A percentile compares a stretch with the other conserved stretches of the same genome.
Evolutionary conservation across 2,888 invertebrate genomes (phyloP).

Genomic region (Folsomia manolachei): DNA sequence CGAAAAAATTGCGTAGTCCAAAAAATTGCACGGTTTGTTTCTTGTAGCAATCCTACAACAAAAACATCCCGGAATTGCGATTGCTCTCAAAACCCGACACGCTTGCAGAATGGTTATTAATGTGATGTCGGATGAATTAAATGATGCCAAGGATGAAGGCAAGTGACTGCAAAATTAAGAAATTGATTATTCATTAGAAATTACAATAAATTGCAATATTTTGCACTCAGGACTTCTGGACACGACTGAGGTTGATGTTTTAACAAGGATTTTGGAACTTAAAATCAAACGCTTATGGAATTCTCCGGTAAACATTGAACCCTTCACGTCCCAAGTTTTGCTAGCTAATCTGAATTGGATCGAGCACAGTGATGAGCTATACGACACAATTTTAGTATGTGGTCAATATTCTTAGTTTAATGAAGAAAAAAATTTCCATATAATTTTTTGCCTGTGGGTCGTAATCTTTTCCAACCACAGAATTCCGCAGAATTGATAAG

Average conservation of each 20-base stretch:
- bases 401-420: too few relatives aligned
- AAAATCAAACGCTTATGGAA: slow-evolving; percentile 56
- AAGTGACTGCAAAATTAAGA: background rate
- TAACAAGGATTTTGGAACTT: slow-evolving; percentile 60
- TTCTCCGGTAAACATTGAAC: slow-evolving; percentile 53
- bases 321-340: slow-evolving; percentile 32
- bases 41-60: slow-evolving; percentile 57
- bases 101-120: slow-evolving; percentile 64
- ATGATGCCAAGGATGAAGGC: slow-evolving; percentile 60
- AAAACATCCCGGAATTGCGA: slow-evolving; percentile 63
- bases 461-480: too few relatives aligned
- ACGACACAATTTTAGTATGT: slow-evolving; percentile 52
- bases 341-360: slow-evolving; percentile 52
- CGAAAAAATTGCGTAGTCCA: background rate
- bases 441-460: background rate
- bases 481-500: slow-evolving; percentile 51
- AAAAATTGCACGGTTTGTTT: background rate
- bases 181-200: background rate
- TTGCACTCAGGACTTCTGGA: slow-evolving; percentile 59
- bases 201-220: too few relatives aligned
- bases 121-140: slow-evolving; percentile 60
- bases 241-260: slow-evolving; percentile 59
- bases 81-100: slow-evolving; percentile 65
- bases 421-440: background rate
- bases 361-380: slow-evolving; percentile 50